Conservation (phyloP, 2,113 vertebrate genomes). For the Indri indri region DNA sequence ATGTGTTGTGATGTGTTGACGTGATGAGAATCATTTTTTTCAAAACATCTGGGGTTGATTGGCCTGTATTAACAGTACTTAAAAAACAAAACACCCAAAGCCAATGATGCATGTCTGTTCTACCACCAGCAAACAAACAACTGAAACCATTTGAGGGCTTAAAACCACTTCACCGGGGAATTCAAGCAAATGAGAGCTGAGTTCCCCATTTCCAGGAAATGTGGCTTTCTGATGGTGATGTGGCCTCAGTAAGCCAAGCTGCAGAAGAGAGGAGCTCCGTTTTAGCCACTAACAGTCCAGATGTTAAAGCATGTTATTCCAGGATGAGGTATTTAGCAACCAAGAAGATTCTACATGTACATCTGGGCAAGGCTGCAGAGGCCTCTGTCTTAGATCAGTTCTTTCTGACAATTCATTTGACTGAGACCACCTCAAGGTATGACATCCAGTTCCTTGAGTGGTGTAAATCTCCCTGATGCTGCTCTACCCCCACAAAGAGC, state of each 20-base stretch:
- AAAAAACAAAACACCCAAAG: neutral
- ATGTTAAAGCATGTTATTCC: neutral
- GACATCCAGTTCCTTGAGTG: neutral
- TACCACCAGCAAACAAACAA: slow-evolving; percentile 4
- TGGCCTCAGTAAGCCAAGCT: neutral
- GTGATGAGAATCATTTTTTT: neutral
- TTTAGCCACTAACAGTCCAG: neutral
- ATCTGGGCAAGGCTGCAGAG: fast-evolving
- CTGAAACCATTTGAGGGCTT: neutral
- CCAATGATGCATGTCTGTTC: neutral
- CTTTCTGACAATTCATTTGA: neutral
- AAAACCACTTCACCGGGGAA: neutral
- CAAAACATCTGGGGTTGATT: neutral
- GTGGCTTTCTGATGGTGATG: neutral
- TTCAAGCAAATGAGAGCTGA: neutral
- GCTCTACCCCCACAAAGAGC: neutral
- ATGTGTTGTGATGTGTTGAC: neutral
- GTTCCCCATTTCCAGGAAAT: neutral
- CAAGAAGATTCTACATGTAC: neutral
- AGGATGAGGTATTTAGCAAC: fast-evolving
- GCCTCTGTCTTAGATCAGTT: neutral
- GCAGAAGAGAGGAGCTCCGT: fast-evolving
- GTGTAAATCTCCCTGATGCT: neutral
- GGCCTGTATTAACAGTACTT: neutral
- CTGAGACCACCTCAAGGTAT: neutral